Percentiles rank a stretch among this genome's conserved stretches.
Evolutionary conservation across 2,113 vertebrate genomes (phyloP).

Genomic region (Alexandromys fortis): DNA sequence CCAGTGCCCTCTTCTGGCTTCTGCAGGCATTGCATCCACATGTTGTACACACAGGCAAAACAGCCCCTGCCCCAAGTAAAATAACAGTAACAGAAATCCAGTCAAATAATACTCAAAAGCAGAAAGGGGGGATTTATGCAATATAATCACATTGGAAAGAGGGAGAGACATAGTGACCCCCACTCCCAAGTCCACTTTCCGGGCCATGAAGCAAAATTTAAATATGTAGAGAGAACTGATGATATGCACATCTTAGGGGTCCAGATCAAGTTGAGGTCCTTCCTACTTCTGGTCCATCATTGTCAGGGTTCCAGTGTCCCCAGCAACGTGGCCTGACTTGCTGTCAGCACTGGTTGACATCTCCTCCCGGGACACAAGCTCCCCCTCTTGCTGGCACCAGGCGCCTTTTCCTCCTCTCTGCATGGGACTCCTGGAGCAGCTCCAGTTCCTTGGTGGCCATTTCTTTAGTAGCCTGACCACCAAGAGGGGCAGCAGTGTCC

Average conservation of each 20-base stretch:
- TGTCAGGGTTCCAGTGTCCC: not conserved
- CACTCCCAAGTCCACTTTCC: not conserved
- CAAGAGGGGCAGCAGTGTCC: not conserved
- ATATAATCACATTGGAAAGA: not conserved
- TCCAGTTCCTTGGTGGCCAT: not conserved
- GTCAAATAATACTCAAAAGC: not conserved
- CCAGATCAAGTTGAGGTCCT: not conserved
- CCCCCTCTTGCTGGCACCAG: too few relatives aligned
- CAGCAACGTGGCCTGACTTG: not conserved
- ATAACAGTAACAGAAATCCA: not conserved
- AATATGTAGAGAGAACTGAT: not conserved
- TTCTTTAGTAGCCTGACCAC: not conserved
- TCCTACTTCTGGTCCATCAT: not conserved
- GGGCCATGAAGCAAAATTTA: not conserved
- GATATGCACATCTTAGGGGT: too few relatives aligned
- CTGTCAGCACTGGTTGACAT: not conserved
- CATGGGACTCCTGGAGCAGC: too few relatives aligned
- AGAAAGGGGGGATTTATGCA: not conserved
- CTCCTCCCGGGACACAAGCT: not conserved
- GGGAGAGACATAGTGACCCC: not conserved
- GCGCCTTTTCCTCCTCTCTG: not conserved
- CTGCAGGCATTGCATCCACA: not conserved
- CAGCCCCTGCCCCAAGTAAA: not conserved
- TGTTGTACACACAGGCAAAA: too few relatives aligned
- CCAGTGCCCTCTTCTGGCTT: not conserved